Evolutionary conservation across 2,888 invertebrate species (phyloP).

Genomic region (Pyrocoelia pectoralis): DNA sequence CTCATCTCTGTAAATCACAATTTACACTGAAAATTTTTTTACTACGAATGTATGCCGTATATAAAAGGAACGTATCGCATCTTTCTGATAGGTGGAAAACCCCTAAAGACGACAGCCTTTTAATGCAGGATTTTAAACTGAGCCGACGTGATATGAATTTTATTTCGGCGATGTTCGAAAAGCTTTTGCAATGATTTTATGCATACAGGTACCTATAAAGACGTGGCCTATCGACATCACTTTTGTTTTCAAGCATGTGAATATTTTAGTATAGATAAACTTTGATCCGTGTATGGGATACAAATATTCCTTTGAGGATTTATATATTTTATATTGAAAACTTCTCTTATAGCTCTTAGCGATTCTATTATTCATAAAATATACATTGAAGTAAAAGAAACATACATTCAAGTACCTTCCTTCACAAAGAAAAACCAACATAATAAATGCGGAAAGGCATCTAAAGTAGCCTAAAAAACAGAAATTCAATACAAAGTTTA

Average conservation of each 20-base stretch:
- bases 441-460: not conserved
- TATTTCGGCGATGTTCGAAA: slow-evolving; percentile 9
- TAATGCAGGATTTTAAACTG: slow-evolving; percentile 14
- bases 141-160: slow-evolving; percentile 16
- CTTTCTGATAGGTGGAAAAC: slow-evolving; percentile 11
- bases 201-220: not conserved
- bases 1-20: not conserved
- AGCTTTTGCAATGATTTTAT: not conserved
- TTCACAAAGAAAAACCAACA: too few species aligned
- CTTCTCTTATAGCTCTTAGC: not conserved
- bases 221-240: not conserved
- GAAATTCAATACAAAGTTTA: not conserved
- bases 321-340: slow-evolving; percentile 2
- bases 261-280: slow-evolving; percentile 8
- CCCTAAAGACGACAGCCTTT: slow-evolving; percentile 1
- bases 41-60: not conserved
- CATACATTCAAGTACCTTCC: too few species aligned
- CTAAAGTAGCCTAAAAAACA: not conserved
- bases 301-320: not conserved
- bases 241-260: slow-evolving; percentile 10
- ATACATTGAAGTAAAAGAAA: not conserved
- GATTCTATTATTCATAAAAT: not conserved
- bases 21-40: not conserved
- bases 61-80: slow-evolving; percentile 1
- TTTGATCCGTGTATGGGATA: not conserved